These are phyloP conservation scores for Lordiphosa andalusiaca DNA, from an alignment of 2,888 invertebrate species.

Conservation along the genomic window DNA sequence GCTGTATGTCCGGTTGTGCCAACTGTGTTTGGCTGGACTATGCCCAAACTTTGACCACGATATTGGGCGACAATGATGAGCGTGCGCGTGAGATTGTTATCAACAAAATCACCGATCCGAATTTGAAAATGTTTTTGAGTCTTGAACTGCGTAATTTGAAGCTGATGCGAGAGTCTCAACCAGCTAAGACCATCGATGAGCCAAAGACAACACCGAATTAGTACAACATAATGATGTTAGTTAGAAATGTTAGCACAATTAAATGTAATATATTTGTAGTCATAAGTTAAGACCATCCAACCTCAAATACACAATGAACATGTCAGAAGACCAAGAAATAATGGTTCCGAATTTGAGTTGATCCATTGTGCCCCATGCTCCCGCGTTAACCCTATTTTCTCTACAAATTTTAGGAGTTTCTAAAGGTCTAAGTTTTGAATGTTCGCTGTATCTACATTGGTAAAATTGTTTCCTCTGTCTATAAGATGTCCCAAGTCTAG, in stretches of 20 bases:
- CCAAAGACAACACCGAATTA: slow-evolving; percentile 25
- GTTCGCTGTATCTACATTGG: too few species aligned
- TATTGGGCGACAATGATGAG: slow-evolving; percentile 85
- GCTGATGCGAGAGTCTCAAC: slow-evolving; percentile 18
- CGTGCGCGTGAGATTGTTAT: slow-evolving; percentile 86
- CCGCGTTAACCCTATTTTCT: too few species aligned
- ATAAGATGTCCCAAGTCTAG: too few species aligned
- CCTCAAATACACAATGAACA: neutral
- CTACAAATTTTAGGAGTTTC: too few species aligned
- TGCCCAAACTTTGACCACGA: slow-evolving; percentile 87
- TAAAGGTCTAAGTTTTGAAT: too few species aligned
- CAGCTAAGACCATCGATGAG: slow-evolving; percentile 19
- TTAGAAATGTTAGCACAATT: neutral
- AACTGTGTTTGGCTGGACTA: slow-evolving; percentile 97
- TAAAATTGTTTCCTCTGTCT: too few species aligned
- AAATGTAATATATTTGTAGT: neutral
- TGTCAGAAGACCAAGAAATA: slow-evolving; percentile 13
- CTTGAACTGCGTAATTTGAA: slow-evolving; percentile 85
- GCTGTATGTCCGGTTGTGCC: slow-evolving; percentile 95
- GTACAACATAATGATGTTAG: slow-evolving; percentile 24
- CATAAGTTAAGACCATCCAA: neutral
- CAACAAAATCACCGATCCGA: slow-evolving; percentile 88
- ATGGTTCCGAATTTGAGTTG: too few species aligned
- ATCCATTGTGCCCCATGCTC: too few species aligned
- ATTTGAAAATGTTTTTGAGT: slow-evolving; percentile 89